These are phyloP conservation scores for Edolisoma coerulescens DNA, from an alignment of 2,113 vertebrate genomes.

Conservation along the genomic window DNA sequence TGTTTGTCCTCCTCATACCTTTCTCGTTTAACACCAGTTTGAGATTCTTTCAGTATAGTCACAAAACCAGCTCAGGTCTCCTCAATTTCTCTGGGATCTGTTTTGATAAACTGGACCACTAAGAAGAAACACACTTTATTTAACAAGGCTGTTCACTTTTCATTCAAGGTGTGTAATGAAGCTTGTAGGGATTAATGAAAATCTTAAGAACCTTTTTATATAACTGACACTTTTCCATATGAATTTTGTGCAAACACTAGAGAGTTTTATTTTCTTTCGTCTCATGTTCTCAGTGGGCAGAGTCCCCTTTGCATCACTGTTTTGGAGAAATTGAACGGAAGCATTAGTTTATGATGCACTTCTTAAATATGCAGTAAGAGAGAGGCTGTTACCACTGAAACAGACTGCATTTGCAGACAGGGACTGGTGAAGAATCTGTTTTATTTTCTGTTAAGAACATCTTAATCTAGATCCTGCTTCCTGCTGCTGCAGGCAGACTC, in stretches of 20 bases:
- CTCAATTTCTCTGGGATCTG: not conserved
- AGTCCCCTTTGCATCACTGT: not conserved
- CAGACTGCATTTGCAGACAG: not conserved
- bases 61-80: not conserved
- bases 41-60: not conserved
- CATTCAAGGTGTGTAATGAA: not conserved
- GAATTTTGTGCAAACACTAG: not conserved
- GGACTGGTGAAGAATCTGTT: not conserved
- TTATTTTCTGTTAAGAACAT: not conserved
- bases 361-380: not conserved
- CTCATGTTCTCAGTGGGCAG: not conserved
- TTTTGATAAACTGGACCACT: not conserved
- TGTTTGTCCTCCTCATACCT: not conserved
- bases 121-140: not conserved
- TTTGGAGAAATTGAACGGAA: not conserved
- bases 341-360: not conserved
- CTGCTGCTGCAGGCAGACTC: not conserved
- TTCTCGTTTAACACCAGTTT: not conserved
- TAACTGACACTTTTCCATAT: not conserved
- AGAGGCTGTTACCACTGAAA: not conserved
- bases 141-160: not conserved
- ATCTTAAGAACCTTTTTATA: not conserved
- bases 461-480: not conserved
- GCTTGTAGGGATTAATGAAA: not conserved
- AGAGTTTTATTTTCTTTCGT: not conserved